phyloP scores from a whole-genome alignment of 2,113 vertebrate genomes.

The Gymnobelideus leadbeateri region DNA sequence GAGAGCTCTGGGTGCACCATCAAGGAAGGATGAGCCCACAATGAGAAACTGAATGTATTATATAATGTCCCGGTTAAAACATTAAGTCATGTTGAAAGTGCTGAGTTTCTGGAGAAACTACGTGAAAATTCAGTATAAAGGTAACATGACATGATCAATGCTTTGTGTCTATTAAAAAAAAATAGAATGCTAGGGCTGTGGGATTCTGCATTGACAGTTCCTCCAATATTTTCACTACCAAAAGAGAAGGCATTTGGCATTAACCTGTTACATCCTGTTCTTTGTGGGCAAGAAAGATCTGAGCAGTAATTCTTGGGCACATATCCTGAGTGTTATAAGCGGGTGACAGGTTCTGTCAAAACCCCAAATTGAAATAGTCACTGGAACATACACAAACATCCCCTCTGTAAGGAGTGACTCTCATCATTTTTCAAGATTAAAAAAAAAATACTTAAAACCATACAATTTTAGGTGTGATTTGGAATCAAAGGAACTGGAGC shows the following conservation, averaged over 20 bases:
- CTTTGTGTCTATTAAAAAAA: slow-evolving; percentile 12
- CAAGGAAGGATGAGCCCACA: slow-evolving; percentile 48
- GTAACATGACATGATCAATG: slow-evolving; percentile 9
- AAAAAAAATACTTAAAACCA: neutral
- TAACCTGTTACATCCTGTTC: neutral
- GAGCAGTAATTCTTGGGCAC: too few species aligned
- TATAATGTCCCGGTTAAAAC: slow-evolving; percentile 51
- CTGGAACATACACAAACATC: neutral
- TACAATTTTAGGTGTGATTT: neutral
- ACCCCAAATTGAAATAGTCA: slow-evolving; percentile 3
- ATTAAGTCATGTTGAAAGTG: slow-evolving; percentile 65
- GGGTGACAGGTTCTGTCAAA: too few species aligned
- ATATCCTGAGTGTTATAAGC: too few species aligned
- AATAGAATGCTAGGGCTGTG: neutral
- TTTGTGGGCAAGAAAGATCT: too few species aligned
- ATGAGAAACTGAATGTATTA: slow-evolving; percentile 24
- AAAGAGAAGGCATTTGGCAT: neutral
- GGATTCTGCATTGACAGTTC: slow-evolving; percentile 35
- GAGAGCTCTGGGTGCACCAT: slow-evolving; percentile 11
- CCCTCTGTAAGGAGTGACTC: neutral
- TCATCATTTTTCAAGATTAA: neutral
- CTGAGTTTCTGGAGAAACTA: slow-evolving; percentile 45
- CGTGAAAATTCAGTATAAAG: slow-evolving; percentile 55
- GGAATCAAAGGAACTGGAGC: neutral
- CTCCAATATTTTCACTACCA: neutral